These are phyloP conservation scores for Poeciliopsis presidionis DNA, from an alignment of 2,797 vertebrate genomes.

Conservation along the genomic window DNA sequence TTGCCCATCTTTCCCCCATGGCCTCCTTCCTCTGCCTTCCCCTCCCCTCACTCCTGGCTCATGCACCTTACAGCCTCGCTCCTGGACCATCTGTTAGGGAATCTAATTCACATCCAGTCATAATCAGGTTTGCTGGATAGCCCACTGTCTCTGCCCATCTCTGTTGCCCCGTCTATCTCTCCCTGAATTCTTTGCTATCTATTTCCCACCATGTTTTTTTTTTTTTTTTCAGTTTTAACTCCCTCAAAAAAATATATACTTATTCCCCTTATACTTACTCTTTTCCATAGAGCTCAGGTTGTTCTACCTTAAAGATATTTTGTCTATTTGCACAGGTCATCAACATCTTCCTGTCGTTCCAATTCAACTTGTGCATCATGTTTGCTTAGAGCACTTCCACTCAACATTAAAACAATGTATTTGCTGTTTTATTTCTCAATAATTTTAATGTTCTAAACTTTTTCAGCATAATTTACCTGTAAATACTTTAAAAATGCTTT, in stretches of 20 bases:
- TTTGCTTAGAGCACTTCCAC: neutral
- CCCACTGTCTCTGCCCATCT: slow-evolving; percentile 80
- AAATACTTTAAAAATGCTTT: slow-evolving; percentile 13
- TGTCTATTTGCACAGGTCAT: neutral
- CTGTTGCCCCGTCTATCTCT: slow-evolving; percentile 37
- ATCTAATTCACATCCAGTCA: slow-evolving; percentile 97
- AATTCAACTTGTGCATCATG: neutral
- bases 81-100: slow-evolving; percentile 98
- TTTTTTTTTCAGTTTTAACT: slow-evolving; percentile 6
- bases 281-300: neutral
- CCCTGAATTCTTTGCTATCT: slow-evolving; percentile 23
- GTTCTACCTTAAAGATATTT: neutral
- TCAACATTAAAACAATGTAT: neutral
- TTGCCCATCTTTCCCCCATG: slow-evolving; percentile 27
- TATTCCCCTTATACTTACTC: neutral
- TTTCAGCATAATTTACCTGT: neutral
- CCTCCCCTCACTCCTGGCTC: slow-evolving; percentile 76
- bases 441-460: slow-evolving; percentile 5
- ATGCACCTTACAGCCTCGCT: slow-evolving; percentile 95
- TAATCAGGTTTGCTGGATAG: slow-evolving; percentile 98
- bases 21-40: slow-evolving; percentile 16
- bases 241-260: too few relatives aligned
- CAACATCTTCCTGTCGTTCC: neutral
- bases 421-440: neutral
- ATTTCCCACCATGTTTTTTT: slow-evolving; percentile 24